Evolutionary conservation across 2,797 vertebrate genomes (phyloP).

Genomic region (Decapterus maruadsi): DNA sequence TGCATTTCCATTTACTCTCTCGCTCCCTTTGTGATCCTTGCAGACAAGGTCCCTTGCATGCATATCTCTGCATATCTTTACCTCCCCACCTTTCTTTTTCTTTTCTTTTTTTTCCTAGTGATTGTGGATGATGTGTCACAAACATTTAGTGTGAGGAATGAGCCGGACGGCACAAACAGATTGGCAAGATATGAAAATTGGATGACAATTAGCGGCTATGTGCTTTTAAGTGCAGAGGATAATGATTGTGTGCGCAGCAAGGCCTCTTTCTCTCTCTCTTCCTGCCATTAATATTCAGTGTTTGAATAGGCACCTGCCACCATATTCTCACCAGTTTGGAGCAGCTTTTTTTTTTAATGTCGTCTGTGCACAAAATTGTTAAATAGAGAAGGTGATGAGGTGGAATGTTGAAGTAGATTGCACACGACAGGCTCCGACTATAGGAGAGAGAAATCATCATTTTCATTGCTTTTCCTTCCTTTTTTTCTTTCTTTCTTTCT

Average conservation of each 20-base stretch:
- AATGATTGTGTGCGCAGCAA: constrained; percentile 49
- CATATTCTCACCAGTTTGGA: constrained; percentile 66
- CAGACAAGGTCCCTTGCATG: constrained; percentile 49
- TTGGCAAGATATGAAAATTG: constrained; percentile 77
- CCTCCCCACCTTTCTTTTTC: neutral
- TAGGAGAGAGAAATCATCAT: constrained; percentile 76
- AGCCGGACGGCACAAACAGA: constrained; percentile 66
- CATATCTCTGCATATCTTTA: constrained; percentile 61
- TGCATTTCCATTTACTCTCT: constrained; percentile 48
- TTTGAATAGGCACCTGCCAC: constrained; percentile 75
- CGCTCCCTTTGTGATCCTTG: constrained; percentile 51
- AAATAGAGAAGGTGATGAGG: constrained; percentile 83
- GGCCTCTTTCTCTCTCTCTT: constrained; percentile 17
- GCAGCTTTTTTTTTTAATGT: constrained; percentile 64
- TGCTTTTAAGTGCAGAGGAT: constrained; percentile 71
- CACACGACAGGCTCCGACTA: constrained; percentile 79
- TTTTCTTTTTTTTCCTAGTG: neutral
- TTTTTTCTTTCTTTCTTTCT: constrained; percentile 43
- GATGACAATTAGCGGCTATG: constrained; percentile 79
- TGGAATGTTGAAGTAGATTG: constrained; percentile 83
- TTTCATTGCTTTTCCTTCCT: constrained; percentile 62
- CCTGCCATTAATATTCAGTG: constrained; percentile 74
- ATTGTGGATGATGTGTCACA: constrained; percentile 53
- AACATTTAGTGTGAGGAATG: constrained; percentile 72
- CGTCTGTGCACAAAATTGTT: constrained; percentile 73